Evolutionary conservation across 2,888 invertebrate genomes (phyloP).

Genomic region (Brachypalpus laphriformis): DNA sequence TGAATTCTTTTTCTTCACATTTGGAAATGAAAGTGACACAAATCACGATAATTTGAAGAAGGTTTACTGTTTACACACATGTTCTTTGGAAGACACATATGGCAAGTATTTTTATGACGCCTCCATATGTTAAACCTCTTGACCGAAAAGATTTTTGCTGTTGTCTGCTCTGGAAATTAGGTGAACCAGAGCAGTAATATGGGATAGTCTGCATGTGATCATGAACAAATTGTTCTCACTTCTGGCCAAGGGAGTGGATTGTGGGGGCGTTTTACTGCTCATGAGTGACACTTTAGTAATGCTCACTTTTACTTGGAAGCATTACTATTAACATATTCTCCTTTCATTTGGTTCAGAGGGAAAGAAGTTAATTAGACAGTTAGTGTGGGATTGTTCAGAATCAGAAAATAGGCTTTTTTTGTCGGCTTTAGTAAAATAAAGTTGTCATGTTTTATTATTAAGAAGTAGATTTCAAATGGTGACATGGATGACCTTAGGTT

Average conservation of each 20-base stretch:
- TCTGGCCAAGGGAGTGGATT: neutral
- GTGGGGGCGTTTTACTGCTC: neutral
- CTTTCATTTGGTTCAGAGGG: neutral
- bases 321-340: neutral
- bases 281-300: neutral
- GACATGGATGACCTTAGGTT: too few species aligned
- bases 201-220: neutral
- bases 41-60: neutral
- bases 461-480: too few species aligned
- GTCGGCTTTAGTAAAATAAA: too few species aligned
- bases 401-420: too few species aligned
- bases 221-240: slow-evolving; percentile 8
- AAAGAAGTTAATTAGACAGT: neutral
- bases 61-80: neutral
- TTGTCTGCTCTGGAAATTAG: neutral
- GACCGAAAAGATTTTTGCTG: neutral
- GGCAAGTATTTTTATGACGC: neutral
- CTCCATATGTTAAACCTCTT: neutral
- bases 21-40: slow-evolving; percentile 36
- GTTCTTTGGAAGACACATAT: neutral
- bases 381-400: too few species aligned
- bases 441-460: too few species aligned
- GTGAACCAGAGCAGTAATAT: neutral
- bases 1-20: slow-evolving; percentile 1
- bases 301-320: slow-evolving; percentile 1